phyloP scores from a whole-genome alignment of 1,140 invertebrate species.

The Mamestra configurata region DNA sequence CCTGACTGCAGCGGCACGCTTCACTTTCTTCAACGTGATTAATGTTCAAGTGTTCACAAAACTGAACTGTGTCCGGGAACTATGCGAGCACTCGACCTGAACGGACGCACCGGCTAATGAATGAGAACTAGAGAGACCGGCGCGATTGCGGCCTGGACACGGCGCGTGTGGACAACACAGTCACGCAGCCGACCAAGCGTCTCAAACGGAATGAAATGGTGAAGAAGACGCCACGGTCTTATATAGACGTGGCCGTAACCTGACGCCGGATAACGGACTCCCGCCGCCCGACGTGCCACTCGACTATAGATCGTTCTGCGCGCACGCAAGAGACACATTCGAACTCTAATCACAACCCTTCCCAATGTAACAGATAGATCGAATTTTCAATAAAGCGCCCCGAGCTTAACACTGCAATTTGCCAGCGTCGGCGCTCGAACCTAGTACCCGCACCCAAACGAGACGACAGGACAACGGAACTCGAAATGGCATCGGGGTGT shows the following conservation, averaged over 20 bases:
- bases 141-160: slow-evolving; percentile 61
- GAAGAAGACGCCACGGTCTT: slow-evolving; percentile 85
- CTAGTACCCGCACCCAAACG: slow-evolving; percentile 62
- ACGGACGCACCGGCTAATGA: slow-evolving; percentile 61
- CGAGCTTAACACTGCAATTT: slow-evolving; percentile 83
- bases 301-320: slow-evolving; percentile 70
- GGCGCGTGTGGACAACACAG: slow-evolving; percentile 69
- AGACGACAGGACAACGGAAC: slow-evolving; percentile 74
- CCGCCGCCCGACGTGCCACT: slow-evolving; percentile 61
- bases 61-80: slow-evolving; percentile 76
- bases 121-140: slow-evolving; percentile 63
- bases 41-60: slow-evolving; percentile 77
- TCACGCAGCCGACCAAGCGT: slow-evolving; percentile 75
- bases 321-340: slow-evolving; percentile 64
- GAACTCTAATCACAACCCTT: slow-evolving; percentile 55
- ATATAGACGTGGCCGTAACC: slow-evolving; percentile 87
- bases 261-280: slow-evolving; percentile 87
- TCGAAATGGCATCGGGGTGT: slow-evolving; percentile 67
- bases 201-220: slow-evolving; percentile 87
- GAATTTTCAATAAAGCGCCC: slow-evolving; percentile 87
- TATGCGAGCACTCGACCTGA: slow-evolving; percentile 75
- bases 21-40: slow-evolving; percentile 65
- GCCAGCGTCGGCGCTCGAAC: slow-evolving; percentile 71
- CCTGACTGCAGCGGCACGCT: slow-evolving; percentile 64
- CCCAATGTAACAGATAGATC: slow-evolving; percentile 79